A percentile compares a stretch with the other conserved stretches of the same genome.
Conservation (phyloP, 2,888 invertebrate species). For the Melipona beecheii region DNA sequence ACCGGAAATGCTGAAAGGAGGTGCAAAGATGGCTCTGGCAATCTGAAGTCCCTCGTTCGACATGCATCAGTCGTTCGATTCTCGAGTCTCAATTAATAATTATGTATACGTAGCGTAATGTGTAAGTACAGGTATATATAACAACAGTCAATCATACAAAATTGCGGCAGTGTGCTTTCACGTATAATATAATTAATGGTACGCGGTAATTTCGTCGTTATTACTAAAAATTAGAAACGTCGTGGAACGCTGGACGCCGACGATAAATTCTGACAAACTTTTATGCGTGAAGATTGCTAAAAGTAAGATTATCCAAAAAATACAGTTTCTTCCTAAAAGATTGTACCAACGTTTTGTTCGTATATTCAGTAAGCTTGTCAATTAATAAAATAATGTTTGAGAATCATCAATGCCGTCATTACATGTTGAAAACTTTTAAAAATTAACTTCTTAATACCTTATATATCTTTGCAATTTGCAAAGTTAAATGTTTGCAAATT, state of each 20-base stretch:
- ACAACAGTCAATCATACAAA: constrained; percentile 79
- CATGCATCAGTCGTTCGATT: constrained; percentile 28
- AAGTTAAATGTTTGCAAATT: background rate
- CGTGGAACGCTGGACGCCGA: constrained; percentile 63
- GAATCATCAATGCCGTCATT: background rate
- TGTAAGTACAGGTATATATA: constrained; percentile 68
- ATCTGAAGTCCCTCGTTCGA: constrained; percentile 41
- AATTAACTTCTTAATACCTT: background rate
- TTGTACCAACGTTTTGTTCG: background rate
- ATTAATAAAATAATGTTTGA: background rate
- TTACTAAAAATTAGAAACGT: constrained; percentile 62
- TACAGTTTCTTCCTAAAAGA: background rate
- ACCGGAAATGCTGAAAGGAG: background rate
- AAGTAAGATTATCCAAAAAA: background rate
- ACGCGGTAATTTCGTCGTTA: constrained; percentile 60
- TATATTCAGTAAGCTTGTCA: no score
- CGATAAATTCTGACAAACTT: background rate
- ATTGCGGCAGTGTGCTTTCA: constrained; percentile 80
- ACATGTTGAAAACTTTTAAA: background rate
- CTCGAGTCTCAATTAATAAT: constrained; percentile 54
- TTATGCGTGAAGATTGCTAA: background rate
- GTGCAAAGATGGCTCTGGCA: background rate
- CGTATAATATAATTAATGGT: constrained; percentile 73
- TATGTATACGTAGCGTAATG: constrained; percentile 55
- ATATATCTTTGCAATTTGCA: background rate